A percentile compares a stretch with the other conserved stretches of the same genome.
Conservation (phyloP, 2,888 invertebrate genomes). For the Nudaria mundana region DNA sequence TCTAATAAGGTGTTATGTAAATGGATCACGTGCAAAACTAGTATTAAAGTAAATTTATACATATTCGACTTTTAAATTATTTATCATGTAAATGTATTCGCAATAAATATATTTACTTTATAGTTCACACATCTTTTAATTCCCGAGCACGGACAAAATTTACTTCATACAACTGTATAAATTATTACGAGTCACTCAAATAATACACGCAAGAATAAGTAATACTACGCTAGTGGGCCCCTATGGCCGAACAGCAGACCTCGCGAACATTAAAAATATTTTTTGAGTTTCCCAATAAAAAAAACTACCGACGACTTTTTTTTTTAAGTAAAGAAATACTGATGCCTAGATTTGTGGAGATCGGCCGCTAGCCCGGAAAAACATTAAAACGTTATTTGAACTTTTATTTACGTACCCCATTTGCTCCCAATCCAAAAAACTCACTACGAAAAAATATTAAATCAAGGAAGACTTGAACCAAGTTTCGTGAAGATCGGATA, state of each 20-base stretch:
- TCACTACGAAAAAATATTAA: too few species aligned
- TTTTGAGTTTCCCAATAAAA: too few species aligned
- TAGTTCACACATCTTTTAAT: conserved; percentile 14
- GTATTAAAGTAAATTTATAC: conserved; percentile 6
- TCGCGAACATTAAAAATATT: too few species aligned
- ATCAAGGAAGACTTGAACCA: too few species aligned
- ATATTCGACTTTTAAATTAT: conserved; percentile 9
- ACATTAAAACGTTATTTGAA: too few species aligned
- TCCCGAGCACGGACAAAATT: conserved; percentile 10
- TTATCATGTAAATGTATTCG: conserved; percentile 12
- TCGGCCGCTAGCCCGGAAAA: too few species aligned
- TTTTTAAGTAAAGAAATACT: too few species aligned
- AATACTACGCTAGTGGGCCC: background rate
- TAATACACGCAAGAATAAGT: conserved; percentile 17
- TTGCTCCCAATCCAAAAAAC: too few species aligned
- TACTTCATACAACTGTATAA: conserved; percentile 10
- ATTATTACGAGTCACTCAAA: conserved; percentile 23
- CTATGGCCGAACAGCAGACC: background rate
- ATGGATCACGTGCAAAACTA: conserved; percentile 11
- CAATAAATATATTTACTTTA: conserved; percentile 16
- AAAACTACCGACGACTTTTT: too few species aligned
- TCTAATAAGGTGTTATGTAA: conserved; percentile 7
- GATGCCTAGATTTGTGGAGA: too few species aligned
- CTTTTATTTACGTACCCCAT: too few species aligned
- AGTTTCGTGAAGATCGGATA: too few species aligned